Conservation (phyloP, 2,797 vertebrate species). For the Helarctos malayanus region DNA sequence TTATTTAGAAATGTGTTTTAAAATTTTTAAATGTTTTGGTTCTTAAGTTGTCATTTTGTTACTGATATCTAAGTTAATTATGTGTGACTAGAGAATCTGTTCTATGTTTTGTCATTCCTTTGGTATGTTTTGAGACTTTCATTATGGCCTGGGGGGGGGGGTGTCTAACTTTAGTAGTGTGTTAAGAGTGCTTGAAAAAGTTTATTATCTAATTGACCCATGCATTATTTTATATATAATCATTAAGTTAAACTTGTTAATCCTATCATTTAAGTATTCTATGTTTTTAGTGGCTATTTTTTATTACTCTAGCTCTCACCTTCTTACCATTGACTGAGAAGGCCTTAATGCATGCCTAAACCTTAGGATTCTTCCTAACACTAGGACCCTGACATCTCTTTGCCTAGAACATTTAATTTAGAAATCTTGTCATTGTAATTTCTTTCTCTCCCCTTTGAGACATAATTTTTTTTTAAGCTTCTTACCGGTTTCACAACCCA, state of each 20-base stretch:
- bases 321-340: not conserved
- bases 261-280: not conserved
- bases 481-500: constrained; percentile 11
- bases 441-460: not conserved
- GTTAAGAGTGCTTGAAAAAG: not conserved
- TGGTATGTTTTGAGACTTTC: not conserved
- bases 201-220: not conserved
- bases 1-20: not conserved
- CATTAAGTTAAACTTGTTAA: constrained; percentile 24
- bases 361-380: not conserved
- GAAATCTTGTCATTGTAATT: not conserved
- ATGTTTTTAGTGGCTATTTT: not conserved
- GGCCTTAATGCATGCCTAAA: not conserved
- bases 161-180: not conserved
- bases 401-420: not conserved
- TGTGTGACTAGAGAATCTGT: not conserved
- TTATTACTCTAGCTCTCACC: not conserved
- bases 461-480: not conserved
- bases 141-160: not conserved
- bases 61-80: not conserved
- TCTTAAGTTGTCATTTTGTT: constrained; percentile 19
- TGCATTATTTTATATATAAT: not conserved
- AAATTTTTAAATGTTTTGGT: not conserved
- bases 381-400: not conserved
- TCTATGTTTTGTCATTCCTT: not conserved